Conservation (phyloP, 2,113 vertebrate genomes). For the Corythornis vintsioides region DNA sequence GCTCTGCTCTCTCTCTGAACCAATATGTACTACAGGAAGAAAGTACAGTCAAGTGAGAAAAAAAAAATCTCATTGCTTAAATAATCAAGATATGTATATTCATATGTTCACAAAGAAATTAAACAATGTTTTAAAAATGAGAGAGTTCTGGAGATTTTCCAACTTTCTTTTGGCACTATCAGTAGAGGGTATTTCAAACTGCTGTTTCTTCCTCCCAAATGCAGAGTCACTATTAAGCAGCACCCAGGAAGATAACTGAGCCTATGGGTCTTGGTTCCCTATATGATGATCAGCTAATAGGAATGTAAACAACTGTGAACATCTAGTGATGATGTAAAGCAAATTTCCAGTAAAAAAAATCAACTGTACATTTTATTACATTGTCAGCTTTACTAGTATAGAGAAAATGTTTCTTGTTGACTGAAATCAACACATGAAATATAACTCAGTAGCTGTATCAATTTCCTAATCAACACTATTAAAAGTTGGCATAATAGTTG, state of each 20-base stretch:
- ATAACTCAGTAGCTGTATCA: neutral
- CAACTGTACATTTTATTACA: neutral
- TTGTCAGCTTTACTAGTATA: neutral
- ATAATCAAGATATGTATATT: conserved; percentile 33
- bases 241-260: neutral
- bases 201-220: conserved; percentile 19
- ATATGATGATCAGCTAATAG: neutral
- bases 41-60: conserved; percentile 45
- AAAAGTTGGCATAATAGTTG: conserved; percentile 16
- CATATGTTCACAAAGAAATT: conserved; percentile 38
- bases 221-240: conserved; percentile 28
- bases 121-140: conserved; percentile 46
- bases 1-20: neutral
- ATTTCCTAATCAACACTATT: neutral
- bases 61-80: neutral
- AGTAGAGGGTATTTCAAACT: conserved; percentile 26
- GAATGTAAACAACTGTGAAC: neutral
- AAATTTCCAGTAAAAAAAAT: conserved; percentile 9
- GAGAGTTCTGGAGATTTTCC: conserved; percentile 32
- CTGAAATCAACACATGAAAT: conserved; percentile 23
- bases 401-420: neutral
- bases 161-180: conserved; percentile 36
- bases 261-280: neutral
- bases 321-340: neutral
- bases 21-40: neutral